Conservation (phyloP, 2,888 invertebrate genomes). For the Neria commutata region DNA sequence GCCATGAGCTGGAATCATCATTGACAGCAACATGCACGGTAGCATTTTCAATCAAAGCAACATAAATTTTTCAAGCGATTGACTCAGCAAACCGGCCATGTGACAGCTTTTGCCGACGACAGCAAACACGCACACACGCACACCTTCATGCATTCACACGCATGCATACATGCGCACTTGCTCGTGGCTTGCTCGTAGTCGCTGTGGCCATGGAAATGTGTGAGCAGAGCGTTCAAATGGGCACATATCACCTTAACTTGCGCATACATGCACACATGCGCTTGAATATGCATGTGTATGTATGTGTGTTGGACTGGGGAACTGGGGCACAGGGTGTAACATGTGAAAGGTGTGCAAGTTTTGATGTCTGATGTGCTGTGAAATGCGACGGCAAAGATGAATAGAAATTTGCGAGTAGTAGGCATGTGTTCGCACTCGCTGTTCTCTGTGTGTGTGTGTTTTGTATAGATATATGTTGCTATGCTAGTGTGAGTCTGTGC, state of each 20-base stretch:
- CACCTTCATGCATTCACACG: no score
- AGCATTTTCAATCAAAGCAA: conserved; percentile 38
- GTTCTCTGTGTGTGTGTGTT: no score
- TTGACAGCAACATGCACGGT: neutral
- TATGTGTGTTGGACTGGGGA: neutral
- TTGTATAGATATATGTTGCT: no score
- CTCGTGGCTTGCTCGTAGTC: neutral
- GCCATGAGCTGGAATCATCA: neutral
- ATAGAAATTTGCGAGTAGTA: neutral
- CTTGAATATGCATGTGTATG: neutral
- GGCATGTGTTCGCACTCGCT: no score
- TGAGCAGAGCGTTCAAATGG: no score
- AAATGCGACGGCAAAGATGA: neutral
- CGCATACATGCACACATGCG: no score
- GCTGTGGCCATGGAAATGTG: no score
- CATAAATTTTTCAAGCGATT: conserved; percentile 52
- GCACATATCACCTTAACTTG: no score
- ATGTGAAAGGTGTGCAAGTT: neutral
- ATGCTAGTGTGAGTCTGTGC: no score
- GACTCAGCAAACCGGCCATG: conserved; percentile 52
- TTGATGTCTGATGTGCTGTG: neutral
- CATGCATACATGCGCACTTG: neutral
- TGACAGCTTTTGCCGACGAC: no score
- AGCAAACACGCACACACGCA: no score
- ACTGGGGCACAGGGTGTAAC: neutral